Evolutionary conservation across 1,140 invertebrate species (phyloP), one percentile per base, ranked within the genome.

Genomic region (Arctopsyche grandis): DNA sequence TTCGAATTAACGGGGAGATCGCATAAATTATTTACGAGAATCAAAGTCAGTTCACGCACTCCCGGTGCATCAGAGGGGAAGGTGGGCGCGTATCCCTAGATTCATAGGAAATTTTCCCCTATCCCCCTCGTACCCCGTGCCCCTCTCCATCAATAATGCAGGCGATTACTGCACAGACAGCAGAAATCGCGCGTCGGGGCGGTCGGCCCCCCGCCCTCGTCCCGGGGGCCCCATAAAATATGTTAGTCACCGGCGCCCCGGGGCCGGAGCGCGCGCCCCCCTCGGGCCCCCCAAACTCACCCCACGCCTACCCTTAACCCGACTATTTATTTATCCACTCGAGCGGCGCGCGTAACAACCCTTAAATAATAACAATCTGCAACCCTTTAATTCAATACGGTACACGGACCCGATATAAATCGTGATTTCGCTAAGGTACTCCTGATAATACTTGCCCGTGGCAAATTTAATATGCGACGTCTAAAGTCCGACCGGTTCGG

Each of bases 121-220:
- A n/a, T n/a, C 29, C 29, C 29, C 29, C 29, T 38, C 29, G 3
- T 24, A 12, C 71, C 71, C 21, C 24, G 0, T 38, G 5, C 19
- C 22, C 14, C 16, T 48, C 52, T 56, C 43, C 74, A 76, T 76
- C 74, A 76, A 76, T 76, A 76, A 76, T 76, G 74, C 74, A 76
- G 74, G 56, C 74, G 74, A 76, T 76, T 76, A 76, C 74, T 76
- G 74, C 74, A 76, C 74, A 76, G 74, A 76, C 74, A 76, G 74
- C 74, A 76, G 74, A 76, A 76, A 76, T 76, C 74, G 46, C 52
- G 26, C 48, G 7, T 21, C 74, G 58, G 26, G 44, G 56, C 29
- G 4, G 52, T 12, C 19, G 46, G n/a, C 9, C 21, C 52, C 73
- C 52, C 26, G 24, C 14, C 14, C 19, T 19, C 12, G 4, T 43